Base-by-base conservation (phyloP, 1,140 invertebrate species). In the Helicoverpa armigera region DNA sequence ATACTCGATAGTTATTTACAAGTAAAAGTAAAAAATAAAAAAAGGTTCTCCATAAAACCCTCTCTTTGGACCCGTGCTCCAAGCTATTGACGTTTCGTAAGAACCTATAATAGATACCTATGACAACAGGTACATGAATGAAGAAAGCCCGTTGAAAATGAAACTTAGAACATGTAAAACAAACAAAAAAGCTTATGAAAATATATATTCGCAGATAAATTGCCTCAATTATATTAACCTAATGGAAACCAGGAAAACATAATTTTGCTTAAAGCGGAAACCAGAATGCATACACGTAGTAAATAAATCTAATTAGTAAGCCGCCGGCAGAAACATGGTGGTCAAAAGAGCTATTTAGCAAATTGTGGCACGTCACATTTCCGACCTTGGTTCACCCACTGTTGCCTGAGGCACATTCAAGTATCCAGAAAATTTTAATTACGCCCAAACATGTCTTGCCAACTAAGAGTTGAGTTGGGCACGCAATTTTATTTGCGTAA, bases 351-450 rank as follows among this genome's bases (percentile, higher is more conserved):
- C 53, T 73, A 73, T 73, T 73, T 73, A 73, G 70, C 31, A 58
- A 73, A 73, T 58, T 58, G 70, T 73, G 58, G 29, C 70, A 58
- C 70, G 70, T 73, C 31, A 43, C 70, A 43, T 35, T 56, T 53
- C 48, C 18, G 14, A 43, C 70, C 70, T 43, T 56, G 54, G 53
- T 16, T 56, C 53, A 16, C 70, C 13, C 51, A 73, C 54, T 14
- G 65, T 69, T 69, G 69, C 50, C 67, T 73, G 35, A n/a, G 31
- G 70, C 51, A n/a, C 48, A 73, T 54, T 73, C 70, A 43, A 58
- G 48, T 58, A 73, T 73, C 54, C 70, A 58, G 70, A 43, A 73
- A 61, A 51, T 76, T 76, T 76, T 61, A 76, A 76, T 61, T 63
- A 76, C 31, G 56, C 18, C 51, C 43, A 61, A 63, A 50, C 73